Conservation (phyloP, 2,113 vertebrate genomes). For the Ascaphus truei region DNA sequence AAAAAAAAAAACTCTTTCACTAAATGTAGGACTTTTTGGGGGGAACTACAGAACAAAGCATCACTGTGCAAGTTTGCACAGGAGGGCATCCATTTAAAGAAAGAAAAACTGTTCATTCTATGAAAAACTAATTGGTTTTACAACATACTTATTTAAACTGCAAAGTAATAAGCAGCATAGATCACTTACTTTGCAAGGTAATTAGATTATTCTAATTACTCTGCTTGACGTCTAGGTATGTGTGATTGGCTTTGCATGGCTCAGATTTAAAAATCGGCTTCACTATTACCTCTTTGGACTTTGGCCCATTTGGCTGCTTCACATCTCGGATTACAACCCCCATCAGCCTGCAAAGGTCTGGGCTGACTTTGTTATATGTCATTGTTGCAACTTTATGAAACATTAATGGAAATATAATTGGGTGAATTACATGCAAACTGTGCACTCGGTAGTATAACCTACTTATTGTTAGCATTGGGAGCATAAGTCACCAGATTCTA, state of each 20-base stretch:
- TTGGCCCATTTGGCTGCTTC: slow-evolving; percentile 26
- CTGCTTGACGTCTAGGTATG: slow-evolving; percentile 14
- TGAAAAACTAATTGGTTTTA: not conserved
- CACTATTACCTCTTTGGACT: slow-evolving; percentile 22
- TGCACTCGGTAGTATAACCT: not conserved
- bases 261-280: slow-evolving; percentile 25
- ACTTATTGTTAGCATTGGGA: not conserved
- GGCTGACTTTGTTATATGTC: slow-evolving; percentile 23
- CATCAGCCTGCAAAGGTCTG: slow-evolving; percentile 15
- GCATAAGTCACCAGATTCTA: not conserved
- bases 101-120: not conserved
- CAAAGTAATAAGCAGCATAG: slow-evolving; percentile 23
- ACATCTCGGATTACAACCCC: slow-evolving; percentile 16
- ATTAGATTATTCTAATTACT: slow-evolving; percentile 31
- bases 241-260: slow-evolving; percentile 8
- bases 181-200: slow-evolving; percentile 21
- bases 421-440: slow-evolving; percentile 30
- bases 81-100: not conserved
- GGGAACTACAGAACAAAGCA: not conserved
- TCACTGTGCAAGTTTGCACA: not conserved
- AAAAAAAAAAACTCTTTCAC: not conserved
- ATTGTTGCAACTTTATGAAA: slow-evolving; percentile 25
- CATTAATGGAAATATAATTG: slow-evolving; percentile 17
- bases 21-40: not conserved
- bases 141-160: slow-evolving; percentile 18